Evolutionary conservation across 1,140 invertebrate genomes (phyloP).

Genomic region (Cyclargus thomasi): DNA sequence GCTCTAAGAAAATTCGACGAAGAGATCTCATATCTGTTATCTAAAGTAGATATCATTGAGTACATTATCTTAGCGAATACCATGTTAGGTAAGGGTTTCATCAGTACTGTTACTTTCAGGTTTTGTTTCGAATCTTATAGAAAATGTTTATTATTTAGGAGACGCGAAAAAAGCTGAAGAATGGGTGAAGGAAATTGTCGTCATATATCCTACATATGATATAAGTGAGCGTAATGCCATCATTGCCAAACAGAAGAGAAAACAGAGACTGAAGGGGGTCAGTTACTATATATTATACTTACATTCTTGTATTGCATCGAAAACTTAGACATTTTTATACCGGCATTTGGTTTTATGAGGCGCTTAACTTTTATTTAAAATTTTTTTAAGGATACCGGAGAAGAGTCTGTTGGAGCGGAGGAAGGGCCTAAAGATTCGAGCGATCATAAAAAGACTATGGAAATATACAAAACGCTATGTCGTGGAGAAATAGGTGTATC

Average conservation of each 20-base stretch:
- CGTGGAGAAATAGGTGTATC: no score
- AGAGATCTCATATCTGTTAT: background rate
- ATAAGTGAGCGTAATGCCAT: background rate
- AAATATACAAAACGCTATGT: no score
- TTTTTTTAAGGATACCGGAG: no score
- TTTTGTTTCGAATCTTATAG: background rate
- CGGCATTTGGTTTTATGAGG: no score
- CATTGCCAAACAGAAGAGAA: background rate
- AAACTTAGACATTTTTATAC: background rate
- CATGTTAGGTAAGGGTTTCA: background rate
- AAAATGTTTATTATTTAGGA: background rate
- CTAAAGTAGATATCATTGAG: background rate
- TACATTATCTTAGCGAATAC: background rate
- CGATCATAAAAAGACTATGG: no score
- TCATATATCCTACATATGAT: background rate
- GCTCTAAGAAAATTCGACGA: background rate
- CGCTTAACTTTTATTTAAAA: no score
- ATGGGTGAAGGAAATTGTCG: background rate
- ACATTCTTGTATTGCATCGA: background rate
- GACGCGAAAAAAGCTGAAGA: background rate
- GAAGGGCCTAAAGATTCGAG: no score
- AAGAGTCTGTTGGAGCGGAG: no score
- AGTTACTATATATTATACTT: background rate
- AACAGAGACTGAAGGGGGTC: no score
- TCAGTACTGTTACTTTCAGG: no score